Conservation (phyloP, 37 sponge, comb jelly and placozoan species). For the Spongilla lacustris region DNA sequence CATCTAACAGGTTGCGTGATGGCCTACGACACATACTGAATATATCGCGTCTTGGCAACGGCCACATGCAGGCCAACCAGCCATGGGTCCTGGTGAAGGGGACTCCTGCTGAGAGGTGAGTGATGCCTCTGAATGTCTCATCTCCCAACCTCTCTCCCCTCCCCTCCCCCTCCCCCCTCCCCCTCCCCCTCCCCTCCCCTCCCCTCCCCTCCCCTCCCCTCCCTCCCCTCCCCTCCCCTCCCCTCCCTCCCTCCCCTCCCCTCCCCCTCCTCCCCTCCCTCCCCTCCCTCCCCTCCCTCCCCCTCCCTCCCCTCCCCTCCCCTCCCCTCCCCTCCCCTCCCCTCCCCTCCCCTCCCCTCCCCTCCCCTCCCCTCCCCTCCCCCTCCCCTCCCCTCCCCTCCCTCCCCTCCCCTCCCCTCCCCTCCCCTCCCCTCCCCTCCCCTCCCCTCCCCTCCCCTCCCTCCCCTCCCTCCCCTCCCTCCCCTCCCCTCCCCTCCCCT, state of each 20-base stretch:
- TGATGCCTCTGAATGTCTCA: neutral
- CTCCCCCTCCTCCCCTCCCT: no score
- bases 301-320: neutral
- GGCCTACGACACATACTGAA: conserved; percentile 84
- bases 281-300: no score
- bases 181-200: neutral
- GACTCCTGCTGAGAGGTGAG: conserved; percentile 62
- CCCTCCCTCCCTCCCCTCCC: neutral
- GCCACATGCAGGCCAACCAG: conserved; percentile 81
- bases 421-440: neutral
- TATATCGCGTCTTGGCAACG: conserved; percentile 93
- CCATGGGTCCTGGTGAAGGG: conserved; percentile 95
- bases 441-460: no score
- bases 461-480: no score
- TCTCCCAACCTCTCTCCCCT: neutral
- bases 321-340: neutral
- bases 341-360: neutral
- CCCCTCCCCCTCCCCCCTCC: neutral
- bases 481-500: no score
- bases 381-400: no score
- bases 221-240: neutral
- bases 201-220: neutral
- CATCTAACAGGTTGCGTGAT: conserved; percentile 84
- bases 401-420: neutral
- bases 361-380: no score